Evolutionary conservation across 2,113 vertebrate species (phyloP).

Genomic region (Xyliphius kryptos): DNA sequence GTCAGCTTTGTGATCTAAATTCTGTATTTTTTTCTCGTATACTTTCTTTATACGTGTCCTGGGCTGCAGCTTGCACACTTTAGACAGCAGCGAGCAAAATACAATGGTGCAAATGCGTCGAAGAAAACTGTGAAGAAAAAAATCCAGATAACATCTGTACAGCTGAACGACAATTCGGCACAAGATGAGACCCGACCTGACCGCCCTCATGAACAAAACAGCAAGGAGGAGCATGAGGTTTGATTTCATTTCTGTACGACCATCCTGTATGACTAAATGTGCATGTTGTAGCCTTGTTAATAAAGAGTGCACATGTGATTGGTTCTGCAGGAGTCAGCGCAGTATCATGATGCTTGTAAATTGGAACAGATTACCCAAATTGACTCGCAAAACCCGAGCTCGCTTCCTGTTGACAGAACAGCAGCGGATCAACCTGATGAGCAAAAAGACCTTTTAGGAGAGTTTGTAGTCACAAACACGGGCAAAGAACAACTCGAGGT

Average conservation of each 20-base stretch:
- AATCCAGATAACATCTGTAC: slow-evolving; percentile 55
- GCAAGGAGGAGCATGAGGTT: slow-evolving; percentile 50
- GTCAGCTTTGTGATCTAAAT: no score
- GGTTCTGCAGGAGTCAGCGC: slow-evolving; percentile 43
- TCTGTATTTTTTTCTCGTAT: no score
- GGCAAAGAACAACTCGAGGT: slow-evolving; percentile 66
- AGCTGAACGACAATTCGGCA: slow-evolving; percentile 51
- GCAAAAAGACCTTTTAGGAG: slow-evolving; percentile 32
- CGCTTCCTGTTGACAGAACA: slow-evolving; percentile 37
- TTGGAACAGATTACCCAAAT: slow-evolving; percentile 21
- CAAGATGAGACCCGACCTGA: slow-evolving; percentile 44
- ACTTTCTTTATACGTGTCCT: no score
- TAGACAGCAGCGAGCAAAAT: slow-evolving; percentile 66
- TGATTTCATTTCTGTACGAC: no score
- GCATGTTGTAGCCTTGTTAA: no score
- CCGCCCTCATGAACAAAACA: slow-evolving; percentile 20
- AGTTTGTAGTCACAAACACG: slow-evolving; percentile 47
- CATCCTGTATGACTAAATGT: no score
- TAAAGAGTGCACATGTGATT: slow-evolving; percentile 16
- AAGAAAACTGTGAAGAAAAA: slow-evolving; percentile 73
- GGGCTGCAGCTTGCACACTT: slow-evolving; percentile 67
- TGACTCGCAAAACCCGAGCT: slow-evolving; percentile 27
- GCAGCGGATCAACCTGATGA: slow-evolving; percentile 10
- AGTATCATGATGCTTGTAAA: slow-evolving; percentile 9
- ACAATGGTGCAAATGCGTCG: slow-evolving; percentile 52